Conservation (phyloP, 2,888 invertebrate genomes). For the Cryptosula pallasiana region DNA sequence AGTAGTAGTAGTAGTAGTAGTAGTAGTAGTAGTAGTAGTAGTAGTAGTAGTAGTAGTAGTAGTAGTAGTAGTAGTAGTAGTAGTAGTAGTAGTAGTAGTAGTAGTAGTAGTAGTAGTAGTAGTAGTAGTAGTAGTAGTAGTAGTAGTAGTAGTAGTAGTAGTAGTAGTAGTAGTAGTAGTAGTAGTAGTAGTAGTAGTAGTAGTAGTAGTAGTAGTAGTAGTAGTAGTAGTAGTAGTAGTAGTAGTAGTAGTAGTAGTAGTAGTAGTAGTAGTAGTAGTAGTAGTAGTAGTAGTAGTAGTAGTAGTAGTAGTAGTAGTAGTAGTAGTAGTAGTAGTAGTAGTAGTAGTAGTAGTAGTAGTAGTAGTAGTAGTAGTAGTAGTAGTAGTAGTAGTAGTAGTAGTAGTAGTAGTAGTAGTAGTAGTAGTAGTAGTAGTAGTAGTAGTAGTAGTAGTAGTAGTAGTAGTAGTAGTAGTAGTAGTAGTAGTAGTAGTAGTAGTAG, state of each 20-base stretch:
- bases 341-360: conserved; percentile 28
- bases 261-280: conserved; percentile 29
- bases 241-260: conserved; percentile 25
- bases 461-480: too few relatives aligned
- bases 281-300: conserved; percentile 25
- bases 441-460: too few relatives aligned
- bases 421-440: too few relatives aligned
- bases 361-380: conserved; percentile 27
- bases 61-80: conserved; percentile 28
- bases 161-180: conserved; percentile 26
- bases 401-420: too few relatives aligned
- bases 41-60: conserved; percentile 27
- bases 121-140: conserved; percentile 27
- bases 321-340: conserved; percentile 26
- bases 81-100: conserved; percentile 27
- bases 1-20: conserved; percentile 28
- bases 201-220: conserved; percentile 26
- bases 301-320: conserved; percentile 29
- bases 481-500: too few relatives aligned
- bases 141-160: conserved; percentile 29
- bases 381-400: too few relatives aligned
- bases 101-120: conserved; percentile 28
- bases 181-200: conserved; percentile 29
- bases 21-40: conserved; percentile 27
- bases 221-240: conserved; percentile 29